These are phyloP conservation scores for cattle (Bos taurus) DNA, from an alignment of 2,113 vertebrate species.

Conservation along the genomic window ARS-UCD2.0 NC_037332.1:106485501-106486000, in stretches of 20 bases:
- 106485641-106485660: not conserved
- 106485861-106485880: not conserved
- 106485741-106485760: not conserved
- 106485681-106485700: not conserved
- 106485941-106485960: not conserved
- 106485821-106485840: not conserved
- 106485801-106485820: not conserved
- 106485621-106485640: not conserved
- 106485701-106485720: not conserved
- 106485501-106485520: not conserved
- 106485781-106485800: accelerated
- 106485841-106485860: not conserved
- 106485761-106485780: not conserved
- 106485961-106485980: not conserved
- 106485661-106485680: not conserved
- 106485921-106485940: not conserved
- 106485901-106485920: not conserved
- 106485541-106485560: not conserved
- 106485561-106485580: not conserved
- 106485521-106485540: not conserved
- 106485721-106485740: not conserved
- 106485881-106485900: too few species aligned
- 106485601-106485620: not conserved
- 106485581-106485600: not conserved
- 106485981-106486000: not conserved